phyloP scores from a whole-genome alignment of 2,888 invertebrate genomes.

The Scelioninae gen. 1 region DNA sequence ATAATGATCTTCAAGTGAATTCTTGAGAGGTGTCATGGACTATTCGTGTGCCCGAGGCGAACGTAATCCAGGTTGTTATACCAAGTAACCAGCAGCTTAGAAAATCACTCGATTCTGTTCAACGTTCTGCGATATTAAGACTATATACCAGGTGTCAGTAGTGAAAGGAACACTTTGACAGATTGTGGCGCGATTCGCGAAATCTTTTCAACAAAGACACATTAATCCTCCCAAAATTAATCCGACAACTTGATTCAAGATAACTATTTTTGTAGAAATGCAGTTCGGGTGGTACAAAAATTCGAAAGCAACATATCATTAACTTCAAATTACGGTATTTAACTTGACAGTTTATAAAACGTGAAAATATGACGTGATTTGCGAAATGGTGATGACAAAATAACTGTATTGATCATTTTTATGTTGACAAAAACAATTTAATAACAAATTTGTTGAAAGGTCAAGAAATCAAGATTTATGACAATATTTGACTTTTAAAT shows the following conservation, averaged over 20 bases:
- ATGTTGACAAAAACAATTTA: neutral
- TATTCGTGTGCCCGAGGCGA: slow-evolving; percentile 48
- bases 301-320: neutral
- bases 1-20: slow-evolving; percentile 49
- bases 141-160: slow-evolving; percentile 38
- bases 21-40: slow-evolving; percentile 59
- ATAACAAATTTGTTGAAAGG: too few relatives aligned
- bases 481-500: too few relatives aligned
- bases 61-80: slow-evolving; percentile 61
- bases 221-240: slow-evolving; percentile 6
- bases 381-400: neutral
- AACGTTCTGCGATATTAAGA: slow-evolving; percentile 47
- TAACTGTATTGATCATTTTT: neutral
- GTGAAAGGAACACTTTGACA: slow-evolving; percentile 58
- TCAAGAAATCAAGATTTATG: too few relatives aligned
- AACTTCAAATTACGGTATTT: neutral
- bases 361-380: neutral
- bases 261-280: neutral
- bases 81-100: slow-evolving; percentile 52
- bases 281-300: neutral
- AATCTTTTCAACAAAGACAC: neutral
- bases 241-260: neutral
- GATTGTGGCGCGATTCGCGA: slow-evolving; percentile 16
- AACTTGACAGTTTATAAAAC: neutral
- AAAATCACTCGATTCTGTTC: slow-evolving; percentile 69